Evolutionary conservation across 2,888 invertebrate genomes (phyloP), one percentile per base, ranked within the genome.

Genomic region (Operophtera brumata): DNA sequence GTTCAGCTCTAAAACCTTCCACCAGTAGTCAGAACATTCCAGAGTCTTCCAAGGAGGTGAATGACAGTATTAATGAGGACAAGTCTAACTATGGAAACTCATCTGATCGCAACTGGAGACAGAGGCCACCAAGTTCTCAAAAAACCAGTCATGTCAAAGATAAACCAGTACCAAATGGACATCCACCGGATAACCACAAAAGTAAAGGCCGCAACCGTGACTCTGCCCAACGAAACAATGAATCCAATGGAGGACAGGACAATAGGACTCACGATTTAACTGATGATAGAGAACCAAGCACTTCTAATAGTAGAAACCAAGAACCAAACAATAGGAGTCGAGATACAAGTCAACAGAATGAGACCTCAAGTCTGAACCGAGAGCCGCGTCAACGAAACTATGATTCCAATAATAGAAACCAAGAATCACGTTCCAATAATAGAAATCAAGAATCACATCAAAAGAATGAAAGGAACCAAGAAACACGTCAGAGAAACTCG

Each of bases 91-190:
- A 69, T 56, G 66, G 71, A 32, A 85, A 74, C 58, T 76, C 81
- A 48, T 80, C 82, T 46, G 70, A 80, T 50, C 73, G 71, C 14
- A 87, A 89, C 62, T 88, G 87, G 87, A 78, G 87, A 62, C 85
- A 87, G 60, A 71, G 84, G 61, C 78, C 84, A 7, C 75, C 77
- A 34, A 70, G 51, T 42, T 73, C 75, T 2, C 69, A 76, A 2
- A 43, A 44, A 41, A 67, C 73, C 50, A 75, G 56, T 62, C 69
- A 64, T 52, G 69, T 69, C 32, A 35, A 52, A 47, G 65, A 52
- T 40, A 69, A 56, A 59, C 51, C 57, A 34, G 71, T 69, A 14
- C 28, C 67, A 26, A 71, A 63, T 59, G 67, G 62, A 46, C 60
- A 62, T 39, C 55, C 61, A 42, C 75, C 75, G 49, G 80, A 80